Base-by-base conservation (phyloP, 2,888 invertebrate genomes). In the Diabrotica balteata region DNA sequence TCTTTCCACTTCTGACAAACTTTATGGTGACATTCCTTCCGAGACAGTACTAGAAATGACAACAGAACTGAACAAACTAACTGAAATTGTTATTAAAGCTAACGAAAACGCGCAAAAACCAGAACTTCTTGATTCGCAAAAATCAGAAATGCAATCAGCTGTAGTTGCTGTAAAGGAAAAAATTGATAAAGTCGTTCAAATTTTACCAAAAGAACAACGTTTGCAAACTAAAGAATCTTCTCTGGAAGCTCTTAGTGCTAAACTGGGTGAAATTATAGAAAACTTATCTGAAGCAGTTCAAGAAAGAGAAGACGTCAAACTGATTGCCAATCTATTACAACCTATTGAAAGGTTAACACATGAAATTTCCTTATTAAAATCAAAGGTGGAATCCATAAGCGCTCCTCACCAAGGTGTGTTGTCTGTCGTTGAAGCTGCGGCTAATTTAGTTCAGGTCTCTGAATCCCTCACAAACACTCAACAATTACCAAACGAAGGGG, bases 351-450 rank as follows among this genome's bases (percentile, higher is more conserved):
- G 43, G 9, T 69, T 72, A 46, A 22, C 9, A n/a, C 57, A 59
- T 50, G 64, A 46, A 47, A 55, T 59, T n/a, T 43, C 59, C 43
- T 8, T 44, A 42, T 8, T 59, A 9, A 64, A 59, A 59, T 32
- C 42, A 7, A 60, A 32, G 5, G 32, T 32, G 4, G 32, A 32
- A 32, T 32, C 32, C 32, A 32, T 44, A 32, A 0, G 44, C 10
- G 45, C 51, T 17, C 67, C 73, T 42, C 75, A 76, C 32, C 58
- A 71, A 66, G 75, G 69, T n/a, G 59, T 74, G 32, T 11, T 72
- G 11, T 72, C 69, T 43, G 52, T 78, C 10, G 66, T 67, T 44
- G 70, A 74, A 54, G n/a, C 72, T n/a, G 69, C 66, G 45, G 63
- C 70, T 55, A 66, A 69, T 44, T 59, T 74, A 46, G 10, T 22